Evolutionary conservation across 2,888 invertebrate species (phyloP).

Genomic region (Beris morrisii): DNA sequence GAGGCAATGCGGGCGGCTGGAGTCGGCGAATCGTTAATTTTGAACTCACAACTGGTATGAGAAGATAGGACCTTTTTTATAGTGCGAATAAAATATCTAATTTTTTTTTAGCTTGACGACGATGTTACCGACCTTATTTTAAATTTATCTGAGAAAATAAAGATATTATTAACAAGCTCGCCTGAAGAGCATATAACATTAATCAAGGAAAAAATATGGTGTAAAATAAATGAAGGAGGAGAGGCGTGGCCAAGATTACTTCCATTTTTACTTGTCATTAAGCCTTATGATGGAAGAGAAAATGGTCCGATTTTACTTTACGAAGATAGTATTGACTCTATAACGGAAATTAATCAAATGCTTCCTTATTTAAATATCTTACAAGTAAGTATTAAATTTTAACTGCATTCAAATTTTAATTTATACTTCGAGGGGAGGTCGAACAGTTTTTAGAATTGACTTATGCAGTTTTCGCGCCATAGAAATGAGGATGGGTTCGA

Average conservation of each 20-base stretch:
- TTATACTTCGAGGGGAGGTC: neutral
- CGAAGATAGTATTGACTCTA: conserved; percentile 47
- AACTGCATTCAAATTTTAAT: neutral
- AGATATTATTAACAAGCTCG: conserved; percentile 45
- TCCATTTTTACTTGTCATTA: conserved; percentile 43
- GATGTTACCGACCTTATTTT: conserved; percentile 42
- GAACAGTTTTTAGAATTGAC: too few species aligned
- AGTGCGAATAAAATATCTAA: neutral
- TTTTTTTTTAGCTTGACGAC: conserved; percentile 34
- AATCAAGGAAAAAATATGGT: conserved; percentile 47
- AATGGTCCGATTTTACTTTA: conserved; percentile 47
- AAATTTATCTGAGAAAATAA: conserved; percentile 46
- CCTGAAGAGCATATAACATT: conserved; percentile 43
- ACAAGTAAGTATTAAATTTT: conserved; percentile 43
- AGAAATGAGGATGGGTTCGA: too few species aligned
- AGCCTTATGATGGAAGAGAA: conserved; percentile 49
- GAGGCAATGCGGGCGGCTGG: conserved; percentile 46
- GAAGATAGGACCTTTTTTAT: conserved; percentile 1
- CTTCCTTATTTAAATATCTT: conserved; percentile 47
- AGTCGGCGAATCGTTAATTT: conserved; percentile 44
- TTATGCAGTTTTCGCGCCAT: too few species aligned
- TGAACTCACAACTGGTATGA: conserved; percentile 38
- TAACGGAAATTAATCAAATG: conserved; percentile 43
- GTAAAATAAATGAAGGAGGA: conserved; percentile 42
- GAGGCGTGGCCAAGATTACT: conserved; percentile 46